These are phyloP conservation scores for Hyposmocoma kahamanoa DNA, from an alignment of 1,140 invertebrate genomes.

Conservation along the genomic window DNA sequence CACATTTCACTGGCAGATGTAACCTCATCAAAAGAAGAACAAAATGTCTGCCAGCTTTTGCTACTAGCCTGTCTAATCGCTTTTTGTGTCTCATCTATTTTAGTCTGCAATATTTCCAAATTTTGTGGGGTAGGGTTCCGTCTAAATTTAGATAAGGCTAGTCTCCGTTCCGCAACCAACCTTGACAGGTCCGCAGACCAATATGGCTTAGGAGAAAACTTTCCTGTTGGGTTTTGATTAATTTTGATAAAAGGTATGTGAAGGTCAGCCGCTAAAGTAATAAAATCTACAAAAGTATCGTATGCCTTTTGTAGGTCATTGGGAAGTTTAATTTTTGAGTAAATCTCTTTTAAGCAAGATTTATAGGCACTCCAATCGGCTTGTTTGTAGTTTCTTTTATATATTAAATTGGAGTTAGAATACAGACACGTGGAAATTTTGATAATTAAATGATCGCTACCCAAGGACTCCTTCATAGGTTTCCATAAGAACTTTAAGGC, in stretches of 20 bases:
- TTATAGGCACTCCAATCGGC: slow-evolving; percentile 19
- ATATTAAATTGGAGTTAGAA: background rate
- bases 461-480: slow-evolving; percentile 16
- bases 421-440: background rate
- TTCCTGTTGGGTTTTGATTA: background rate
- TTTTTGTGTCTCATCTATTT: background rate
- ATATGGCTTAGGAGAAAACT: slow-evolving; percentile 13
- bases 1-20: background rate
- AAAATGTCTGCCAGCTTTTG: background rate
- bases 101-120: background rate
- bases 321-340: background rate
- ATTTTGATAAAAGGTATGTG: slow-evolving; percentile 18
- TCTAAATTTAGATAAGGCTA: slow-evolving; percentile 13
- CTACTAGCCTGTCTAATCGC: background rate
- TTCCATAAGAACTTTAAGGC: slow-evolving; percentile 15
- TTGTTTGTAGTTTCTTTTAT: slow-evolving; percentile 18
- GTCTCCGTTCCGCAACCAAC: slow-evolving; percentile 6
- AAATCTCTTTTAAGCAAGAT: slow-evolving; percentile 2
- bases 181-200: slow-evolving; percentile 10
- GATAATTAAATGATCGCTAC: slow-evolving; percentile 24
- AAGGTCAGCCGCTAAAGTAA: slow-evolving; percentile 14
- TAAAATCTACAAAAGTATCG: slow-evolving; percentile 13
- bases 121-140: slow-evolving; percentile 21
- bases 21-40: background rate
- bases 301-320: slow-evolving; percentile 14